phyloP scores from a whole-genome alignment of 2,888 invertebrate species.

The Stegophylla sp. region DNA sequence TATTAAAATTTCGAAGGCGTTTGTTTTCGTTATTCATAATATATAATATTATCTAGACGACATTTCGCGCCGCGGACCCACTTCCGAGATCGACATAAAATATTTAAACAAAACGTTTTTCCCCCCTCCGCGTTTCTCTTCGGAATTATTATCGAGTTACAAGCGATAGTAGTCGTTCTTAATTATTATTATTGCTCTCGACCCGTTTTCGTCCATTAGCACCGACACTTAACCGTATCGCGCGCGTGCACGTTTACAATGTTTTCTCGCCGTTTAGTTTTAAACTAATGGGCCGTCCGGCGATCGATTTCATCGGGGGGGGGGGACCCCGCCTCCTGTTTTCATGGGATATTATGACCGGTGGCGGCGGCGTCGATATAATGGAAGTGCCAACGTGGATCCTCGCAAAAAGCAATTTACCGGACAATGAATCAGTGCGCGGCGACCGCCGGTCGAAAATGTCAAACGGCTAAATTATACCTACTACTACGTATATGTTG shows the following conservation, averaged over 20 bases:
- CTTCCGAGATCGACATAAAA: no score
- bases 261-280: slow-evolving; percentile 13
- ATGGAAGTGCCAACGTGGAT: neutral
- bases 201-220: slow-evolving; percentile 20
- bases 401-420: slow-evolving; percentile 15
- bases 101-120: no score
- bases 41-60: no score
- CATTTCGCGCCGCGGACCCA: no score
- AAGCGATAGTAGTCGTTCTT: neutral
- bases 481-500: no score
- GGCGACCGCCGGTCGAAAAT: neutral
- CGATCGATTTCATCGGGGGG: slow-evolving; percentile 24
- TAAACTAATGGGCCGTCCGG: slow-evolving; percentile 1
- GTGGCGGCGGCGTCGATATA: neutral
- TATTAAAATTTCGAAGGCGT: no score
- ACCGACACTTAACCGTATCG: slow-evolving; percentile 2
- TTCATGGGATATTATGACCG: no score
- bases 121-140: no score
- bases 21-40: no score
- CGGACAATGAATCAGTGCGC: neutral
- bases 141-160: neutral
- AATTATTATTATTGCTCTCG: no score
- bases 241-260: slow-evolving; percentile 34
- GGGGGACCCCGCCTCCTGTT: neutral
- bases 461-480: no score